Evolutionary conservation across 2,797 vertebrate genomes (phyloP), one percentile per base, ranked within the genome.

Genomic region (Danio choprae): DNA sequence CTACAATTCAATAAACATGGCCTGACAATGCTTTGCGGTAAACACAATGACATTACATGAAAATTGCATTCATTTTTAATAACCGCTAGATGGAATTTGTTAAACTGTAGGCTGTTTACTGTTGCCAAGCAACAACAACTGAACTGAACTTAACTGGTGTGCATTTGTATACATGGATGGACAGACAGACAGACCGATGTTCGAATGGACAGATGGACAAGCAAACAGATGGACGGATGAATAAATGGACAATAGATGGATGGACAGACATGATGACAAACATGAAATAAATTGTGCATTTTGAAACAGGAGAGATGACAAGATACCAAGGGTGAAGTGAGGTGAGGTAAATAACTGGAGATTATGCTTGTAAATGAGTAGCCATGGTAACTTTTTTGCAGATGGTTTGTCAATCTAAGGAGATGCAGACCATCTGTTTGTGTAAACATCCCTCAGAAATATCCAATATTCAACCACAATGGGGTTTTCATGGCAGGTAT

Each of bases 391-490:
- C 81, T 43, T 64, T 41, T 78, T n/a, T 82, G 22, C 68, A 77
- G 81, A 77, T 72, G 71, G 64, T 63, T 18, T 56, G 64, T 72
- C 72, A 74, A 75, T 69, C 48, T 46, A 75, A 63, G 73, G 65
- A 76, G 51, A 72, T 78, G 7, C 60, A 64, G 59, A 78, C 74
- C 74, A 77, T 79, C 75, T 82, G 81, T 60, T 82, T 78, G 36
- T 69, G 55, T 78, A 78, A 78, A 78, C 64, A 78, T 50, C 43
- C 64, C n/a, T 59, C 41, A 44, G 20, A 55, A 53, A 74, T 59
- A 9, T 53, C 69, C 75, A 78, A 38, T 10, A 60, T 69, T 74
- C 38, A 68, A 44, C 46, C 44, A 50, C 76, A 7, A 18, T 5
- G 3, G 22, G 44, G 43, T 69, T 78, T 78, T 78, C 29, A 59